These are phyloP conservation scores for Dryobates pubescens DNA, from an alignment of 2,797 vertebrate species.

Conservation along the genomic window DNA sequence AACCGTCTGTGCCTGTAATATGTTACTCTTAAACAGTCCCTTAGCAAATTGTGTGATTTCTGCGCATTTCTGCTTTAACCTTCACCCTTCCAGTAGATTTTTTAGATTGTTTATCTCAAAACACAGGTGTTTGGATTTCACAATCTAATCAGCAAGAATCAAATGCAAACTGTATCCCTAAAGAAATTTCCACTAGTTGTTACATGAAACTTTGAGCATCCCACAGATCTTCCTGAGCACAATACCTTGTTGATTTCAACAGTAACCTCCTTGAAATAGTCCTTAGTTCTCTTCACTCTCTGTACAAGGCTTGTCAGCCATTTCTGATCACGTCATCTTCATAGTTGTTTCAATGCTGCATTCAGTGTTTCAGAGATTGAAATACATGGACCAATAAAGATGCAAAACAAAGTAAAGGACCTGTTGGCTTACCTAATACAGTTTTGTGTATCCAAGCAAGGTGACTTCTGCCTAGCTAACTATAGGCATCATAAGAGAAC, in stretches of 20 bases:
- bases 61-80: not conserved
- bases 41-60: not conserved
- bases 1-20: not conserved
- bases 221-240: too few species aligned
- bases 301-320: not conserved
- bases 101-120: not conserved
- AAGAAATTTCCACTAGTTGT: too few species aligned
- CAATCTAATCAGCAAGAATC: too few species aligned
- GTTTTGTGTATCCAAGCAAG: not conserved
- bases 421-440: not conserved
- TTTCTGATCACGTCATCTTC: not conserved
- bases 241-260: too few species aligned
- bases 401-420: not conserved
- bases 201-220: too few species aligned
- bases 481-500: not conserved
- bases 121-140: not conserved
- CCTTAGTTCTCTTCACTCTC: not conserved
- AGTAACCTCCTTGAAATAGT: not conserved
- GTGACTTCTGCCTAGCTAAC: not conserved
- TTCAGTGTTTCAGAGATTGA: not conserved
- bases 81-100: not conserved
- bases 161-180: too few species aligned
- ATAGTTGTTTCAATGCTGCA: not conserved
- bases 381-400: not conserved
- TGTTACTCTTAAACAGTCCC: not conserved